phyloP scores from a whole-genome alignment of 2,888 invertebrate species.

The Anagyrus pseudococci region DNA sequence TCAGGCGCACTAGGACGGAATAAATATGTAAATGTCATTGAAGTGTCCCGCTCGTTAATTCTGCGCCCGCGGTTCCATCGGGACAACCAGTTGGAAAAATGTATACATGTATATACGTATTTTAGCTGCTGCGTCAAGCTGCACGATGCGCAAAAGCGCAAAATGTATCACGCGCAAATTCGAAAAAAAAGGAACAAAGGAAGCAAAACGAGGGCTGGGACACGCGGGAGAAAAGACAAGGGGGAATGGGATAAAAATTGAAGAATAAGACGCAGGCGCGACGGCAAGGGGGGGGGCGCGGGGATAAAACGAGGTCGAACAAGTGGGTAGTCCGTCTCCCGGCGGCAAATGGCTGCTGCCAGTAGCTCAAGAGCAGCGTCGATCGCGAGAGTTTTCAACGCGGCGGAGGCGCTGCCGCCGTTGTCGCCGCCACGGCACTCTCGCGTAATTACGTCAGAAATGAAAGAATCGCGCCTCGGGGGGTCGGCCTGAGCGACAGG shows the following conservation, averaged over 20 bases:
- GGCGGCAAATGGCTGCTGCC: conserved; percentile 29
- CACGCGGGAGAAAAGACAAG: background rate
- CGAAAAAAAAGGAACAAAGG: conserved; percentile 5
- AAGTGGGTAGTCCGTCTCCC: conserved; percentile 17
- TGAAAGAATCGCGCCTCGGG: conserved; percentile 52
- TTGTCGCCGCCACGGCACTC: conserved; percentile 39
- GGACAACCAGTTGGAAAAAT: background rate
- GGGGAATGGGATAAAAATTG: conserved; percentile 12
- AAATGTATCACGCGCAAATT: conserved; percentile 25
- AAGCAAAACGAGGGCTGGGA: background rate
- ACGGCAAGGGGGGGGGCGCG: background rate
- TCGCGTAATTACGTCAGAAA: conserved; percentile 52
- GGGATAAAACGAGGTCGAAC: conserved; percentile 32
- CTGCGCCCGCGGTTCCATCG: conserved; percentile 17
- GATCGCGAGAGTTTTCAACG: conserved; percentile 31
- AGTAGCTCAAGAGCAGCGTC: too few species aligned
- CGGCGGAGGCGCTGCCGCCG: conserved; percentile 3
- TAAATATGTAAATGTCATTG: conserved; percentile 38
- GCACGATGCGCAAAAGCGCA: conserved; percentile 7
- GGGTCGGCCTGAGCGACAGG: conserved; percentile 36
- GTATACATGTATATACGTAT: too few species aligned
- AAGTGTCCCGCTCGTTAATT: conserved; percentile 32
- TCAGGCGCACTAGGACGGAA: conserved; percentile 20
- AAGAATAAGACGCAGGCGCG: conserved; percentile 13
- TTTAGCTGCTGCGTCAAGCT: too few species aligned